phyloP scores from a whole-genome alignment of 2,113 vertebrate species.

The Syngnathus typhle region DNA sequence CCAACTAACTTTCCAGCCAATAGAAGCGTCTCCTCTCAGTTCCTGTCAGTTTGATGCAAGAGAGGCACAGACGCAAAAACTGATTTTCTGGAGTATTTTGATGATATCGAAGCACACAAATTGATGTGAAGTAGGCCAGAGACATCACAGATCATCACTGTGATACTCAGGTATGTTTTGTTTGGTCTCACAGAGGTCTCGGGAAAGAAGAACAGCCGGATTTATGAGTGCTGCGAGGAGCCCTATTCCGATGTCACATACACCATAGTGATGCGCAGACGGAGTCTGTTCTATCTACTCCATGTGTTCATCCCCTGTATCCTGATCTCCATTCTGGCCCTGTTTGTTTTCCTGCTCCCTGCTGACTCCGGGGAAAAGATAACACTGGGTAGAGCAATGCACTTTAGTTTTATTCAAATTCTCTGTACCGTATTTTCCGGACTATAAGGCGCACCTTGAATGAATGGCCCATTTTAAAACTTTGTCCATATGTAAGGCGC shows the following conservation, averaged over 20 bases:
- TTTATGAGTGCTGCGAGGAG: constrained; percentile 87
- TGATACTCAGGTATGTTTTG: neutral
- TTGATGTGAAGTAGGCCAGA: no score
- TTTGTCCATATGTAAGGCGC: no score
- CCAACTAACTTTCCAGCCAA: no score
- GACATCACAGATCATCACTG: no score
- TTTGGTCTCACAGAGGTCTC: constrained; percentile 71
- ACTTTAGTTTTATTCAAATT: neutral
- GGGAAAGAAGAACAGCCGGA: constrained; percentile 75
- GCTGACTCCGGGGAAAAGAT: constrained; percentile 96
- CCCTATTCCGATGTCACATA: constrained; percentile 89
- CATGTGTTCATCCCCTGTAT: constrained; percentile 93
- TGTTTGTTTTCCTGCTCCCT: constrained; percentile 90
- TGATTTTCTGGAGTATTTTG: no score
- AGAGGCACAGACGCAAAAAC: no score
- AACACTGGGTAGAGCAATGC: constrained; percentile 77
- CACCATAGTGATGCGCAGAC: constrained; percentile 85
- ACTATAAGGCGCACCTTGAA: no score
- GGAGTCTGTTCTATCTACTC: constrained; percentile 88
- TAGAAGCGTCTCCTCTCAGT: no score
- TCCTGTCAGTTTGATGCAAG: no score
- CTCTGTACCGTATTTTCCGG: neutral
- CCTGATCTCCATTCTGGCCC: constrained; percentile 86
- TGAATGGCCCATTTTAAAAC: no score
- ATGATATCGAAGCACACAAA: no score